Percentiles rank a stretch among this genome's conserved stretches.
phyloP scores from a whole-genome alignment of 2,113 vertebrate species.

The Cyanoramphus novaezelandiae region DNA sequence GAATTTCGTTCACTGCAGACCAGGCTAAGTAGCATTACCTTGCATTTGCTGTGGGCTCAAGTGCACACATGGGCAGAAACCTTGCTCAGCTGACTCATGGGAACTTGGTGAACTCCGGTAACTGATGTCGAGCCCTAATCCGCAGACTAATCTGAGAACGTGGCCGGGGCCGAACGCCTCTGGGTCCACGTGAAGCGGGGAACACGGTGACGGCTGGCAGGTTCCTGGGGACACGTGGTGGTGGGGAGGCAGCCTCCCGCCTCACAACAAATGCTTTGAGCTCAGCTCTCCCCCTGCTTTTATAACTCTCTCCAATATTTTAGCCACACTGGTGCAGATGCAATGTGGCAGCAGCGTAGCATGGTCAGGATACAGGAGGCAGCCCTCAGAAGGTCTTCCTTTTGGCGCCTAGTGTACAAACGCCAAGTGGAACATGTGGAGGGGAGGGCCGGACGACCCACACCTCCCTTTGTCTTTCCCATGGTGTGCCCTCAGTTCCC shows the following conservation, averaged over 20 bases:
- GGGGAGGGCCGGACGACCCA: neutral
- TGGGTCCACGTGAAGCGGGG: neutral
- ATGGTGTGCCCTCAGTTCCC: neutral
- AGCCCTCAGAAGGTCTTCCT: neutral
- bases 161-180: fast-evolving
- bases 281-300: neutral
- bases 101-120: slow-evolving; percentile 15
- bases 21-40: neutral
- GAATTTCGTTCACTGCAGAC: neutral
- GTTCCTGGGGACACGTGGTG: neutral
- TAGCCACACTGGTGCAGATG: neutral
- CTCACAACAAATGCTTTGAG: neutral
- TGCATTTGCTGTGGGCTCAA: neutral
- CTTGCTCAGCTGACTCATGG: slow-evolving; percentile 48
- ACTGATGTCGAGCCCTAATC: slow-evolving; percentile 26
- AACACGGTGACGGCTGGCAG: neutral
- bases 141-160: neutral
- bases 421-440: neutral
- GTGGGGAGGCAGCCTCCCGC: neutral
- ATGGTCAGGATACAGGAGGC: neutral
- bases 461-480: neutral
- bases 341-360: neutral
- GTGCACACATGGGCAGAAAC: neutral
- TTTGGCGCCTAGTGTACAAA: neutral
- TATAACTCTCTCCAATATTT: neutral